Evolutionary conservation across 92 coral and sea anemone genomes (phyloP), one percentile per base, ranked within the genome.

Genomic region (Pocillopora grandis): DNA sequence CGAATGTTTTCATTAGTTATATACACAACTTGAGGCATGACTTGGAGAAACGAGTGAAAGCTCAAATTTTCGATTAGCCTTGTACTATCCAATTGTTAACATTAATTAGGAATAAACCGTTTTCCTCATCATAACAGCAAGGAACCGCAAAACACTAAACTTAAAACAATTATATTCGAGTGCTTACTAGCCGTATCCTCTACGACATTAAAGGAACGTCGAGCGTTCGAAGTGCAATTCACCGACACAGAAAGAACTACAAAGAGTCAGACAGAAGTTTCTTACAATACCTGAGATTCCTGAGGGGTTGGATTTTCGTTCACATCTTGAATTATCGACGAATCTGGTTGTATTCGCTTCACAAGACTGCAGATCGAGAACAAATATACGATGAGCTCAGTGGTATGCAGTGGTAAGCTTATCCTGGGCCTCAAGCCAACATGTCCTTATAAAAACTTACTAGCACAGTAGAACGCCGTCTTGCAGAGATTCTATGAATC

Each of bases 401-500:
- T 58, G 82, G 76, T 58, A 66, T 77, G 77, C 10, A 9, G 13
- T 3, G 49, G 35, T 2, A 56, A 12, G 15, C 18, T 5, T 1
- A 18, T 21, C 17, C 76, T 77, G 76, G 66, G 66, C 61, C 73
- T 62, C 73, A 83, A 72, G 52, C 57, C 66, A 67, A 76, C n/a
- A 19, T 62, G 57, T 57, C 64, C 60, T 35, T 86, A 42, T 48
- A 27, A 35, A 56, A 62, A 76, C 92, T 90, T 77, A 87, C 93
- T 85, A 52, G 86, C 93, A 90, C 70, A 90, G 80, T 10, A 77
- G 75, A 82, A 82, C 88, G 57, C 93, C 93, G 86, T 90, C 93
- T 63, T 85, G 75, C 21, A 90, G 84, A 42, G 93, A 90, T 65
- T 90, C 93, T 58, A 86, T 71, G 74, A 90, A 90, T 67, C 76